Evolutionary conservation across 2,113 vertebrate species (phyloP), one percentile per base, ranked within the genome.

Genomic region (Crocuta crocuta): DNA sequence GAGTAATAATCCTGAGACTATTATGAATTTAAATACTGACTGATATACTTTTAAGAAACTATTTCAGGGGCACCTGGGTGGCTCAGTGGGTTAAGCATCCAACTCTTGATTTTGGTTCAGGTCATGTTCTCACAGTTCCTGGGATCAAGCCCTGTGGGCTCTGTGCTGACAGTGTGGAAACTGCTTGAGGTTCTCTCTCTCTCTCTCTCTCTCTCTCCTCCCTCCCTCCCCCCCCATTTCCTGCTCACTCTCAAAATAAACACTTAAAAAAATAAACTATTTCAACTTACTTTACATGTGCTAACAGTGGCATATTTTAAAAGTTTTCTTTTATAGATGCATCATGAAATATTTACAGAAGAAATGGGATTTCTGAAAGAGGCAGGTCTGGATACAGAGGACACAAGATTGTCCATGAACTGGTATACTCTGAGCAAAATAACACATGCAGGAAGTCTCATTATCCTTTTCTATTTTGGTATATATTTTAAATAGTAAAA

Each of bases 271-370:
- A 9, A 61, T 8, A 70, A 80, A 58, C 19, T 23, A 81, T n/a
- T 70, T 70, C 78, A 78, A 74, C 9, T 83, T 74, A 2, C 78
- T 95, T 53, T 63, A 39, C 23, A 74, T 74, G 21, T 89, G 45
- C 8, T 58, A 70, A 39, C 23, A 88, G 10, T 19, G 10, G 73
- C 48, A 2, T n/a, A 84, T 84, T 66, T 19, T 7, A 85, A 95
- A 74, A 6, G 26, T 90, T 81, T 11, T 58, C 19, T 66, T 80
- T 80, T 89, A 80, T 10, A 92, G 5, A 91, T 35, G 3, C 15
- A 55, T 76, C 76, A 90, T 82, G 15, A 85, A 85, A 68, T 89
- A 74, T 78, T 86, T 89, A 85, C 10, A 88, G 53, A 78, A 63
- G 13, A 74, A 12, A 87, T 26, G 21, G 15, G 4, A 58, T 84